These are phyloP conservation scores for Apis dorsata DNA, from an alignment of 1,140 invertebrate genomes.

Conservation along the genomic window DNA sequence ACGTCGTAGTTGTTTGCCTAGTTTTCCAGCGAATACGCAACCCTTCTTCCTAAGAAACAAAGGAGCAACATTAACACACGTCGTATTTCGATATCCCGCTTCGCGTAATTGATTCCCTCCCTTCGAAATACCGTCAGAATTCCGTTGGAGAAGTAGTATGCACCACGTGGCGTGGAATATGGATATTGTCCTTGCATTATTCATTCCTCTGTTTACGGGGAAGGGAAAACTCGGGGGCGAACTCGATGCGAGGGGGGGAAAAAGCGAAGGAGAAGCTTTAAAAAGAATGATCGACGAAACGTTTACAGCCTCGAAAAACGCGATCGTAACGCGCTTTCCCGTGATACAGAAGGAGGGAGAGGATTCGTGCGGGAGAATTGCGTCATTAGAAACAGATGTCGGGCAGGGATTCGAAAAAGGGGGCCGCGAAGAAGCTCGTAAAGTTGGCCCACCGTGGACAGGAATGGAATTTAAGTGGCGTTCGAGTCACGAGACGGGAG, in stretches of 20 bases:
- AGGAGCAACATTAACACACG: constrained; percentile 41
- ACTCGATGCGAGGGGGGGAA: too few species aligned
- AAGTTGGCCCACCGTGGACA: background rate
- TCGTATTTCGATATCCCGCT: constrained; percentile 30
- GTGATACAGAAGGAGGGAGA: background rate
- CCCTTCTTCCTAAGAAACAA: constrained; percentile 38
- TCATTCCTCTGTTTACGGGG: constrained; percentile 4
- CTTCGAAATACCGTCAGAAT: constrained; percentile 34
- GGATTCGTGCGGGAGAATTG: constrained; percentile 1
- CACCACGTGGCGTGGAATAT: background rate
- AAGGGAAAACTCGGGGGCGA: background rate
- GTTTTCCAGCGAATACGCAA: constrained; percentile 41
- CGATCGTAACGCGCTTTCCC: background rate
- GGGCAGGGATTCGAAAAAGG: background rate
- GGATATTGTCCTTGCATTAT: constrained; percentile 30
- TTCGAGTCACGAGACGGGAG: too few species aligned
- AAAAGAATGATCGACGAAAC: too few species aligned
- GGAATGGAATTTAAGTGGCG: constrained; percentile 6
- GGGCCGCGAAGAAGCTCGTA: constrained; percentile 21
- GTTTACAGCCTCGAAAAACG: background rate
- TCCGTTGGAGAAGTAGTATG: constrained; percentile 37
- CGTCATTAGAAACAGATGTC: constrained; percentile 43
- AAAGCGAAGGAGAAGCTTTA: too few species aligned
- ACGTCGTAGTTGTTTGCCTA: constrained; percentile 21
- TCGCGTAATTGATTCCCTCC: constrained; percentile 46